Evolutionary conservation across 2,797 vertebrate genomes (phyloP), one percentile per base, ranked within the genome.

Genomic region (Botia almorhae): DNA sequence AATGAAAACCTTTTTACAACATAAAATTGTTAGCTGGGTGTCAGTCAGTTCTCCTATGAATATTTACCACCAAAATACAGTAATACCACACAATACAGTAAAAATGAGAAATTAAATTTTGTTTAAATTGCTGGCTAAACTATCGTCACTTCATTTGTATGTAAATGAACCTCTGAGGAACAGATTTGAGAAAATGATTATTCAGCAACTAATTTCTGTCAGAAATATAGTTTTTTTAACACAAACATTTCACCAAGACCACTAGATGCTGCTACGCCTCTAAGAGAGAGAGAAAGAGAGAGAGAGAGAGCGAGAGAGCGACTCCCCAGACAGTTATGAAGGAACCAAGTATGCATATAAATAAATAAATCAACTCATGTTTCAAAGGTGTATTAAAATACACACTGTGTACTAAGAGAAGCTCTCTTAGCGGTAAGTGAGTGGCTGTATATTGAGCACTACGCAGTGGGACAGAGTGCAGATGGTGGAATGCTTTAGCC

Each of bases 311-410:
- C 69, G n/a, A 75, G 1, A 80, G 29, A 64, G 7, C 60, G 26
- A 56, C 17, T n/a, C 50, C 50, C 14, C 43, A 61, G 65, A 69
- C 19, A 23, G 51, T 19, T 36, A 39, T 55, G 69, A 65, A 39
- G 0, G 61, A 77, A 60, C 67, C 80, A 77, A 60, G 64, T 74
- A 53, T 2, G 11, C 29, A 74, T 69, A 72, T 81, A 78, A 76
- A 83, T 82, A 81, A 79, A 78, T 83, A 81, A 83, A 64, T 56
- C 76, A 17, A 68, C 80, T 83, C 76, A 17, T 64, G 76, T 81
- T 83, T 82, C 84, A 80, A 60, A 74, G 72, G n/a, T 81, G 74
- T 74, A 74, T 85, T 83, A 80, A 81, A 82, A 85, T 76, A 80
- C 83, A 80, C 46, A 36, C 17, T 23, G 61, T 60, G 74, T 82